Conservation (phyloP, 2,888 invertebrate genomes). For the Tiliacea citrago region DNA sequence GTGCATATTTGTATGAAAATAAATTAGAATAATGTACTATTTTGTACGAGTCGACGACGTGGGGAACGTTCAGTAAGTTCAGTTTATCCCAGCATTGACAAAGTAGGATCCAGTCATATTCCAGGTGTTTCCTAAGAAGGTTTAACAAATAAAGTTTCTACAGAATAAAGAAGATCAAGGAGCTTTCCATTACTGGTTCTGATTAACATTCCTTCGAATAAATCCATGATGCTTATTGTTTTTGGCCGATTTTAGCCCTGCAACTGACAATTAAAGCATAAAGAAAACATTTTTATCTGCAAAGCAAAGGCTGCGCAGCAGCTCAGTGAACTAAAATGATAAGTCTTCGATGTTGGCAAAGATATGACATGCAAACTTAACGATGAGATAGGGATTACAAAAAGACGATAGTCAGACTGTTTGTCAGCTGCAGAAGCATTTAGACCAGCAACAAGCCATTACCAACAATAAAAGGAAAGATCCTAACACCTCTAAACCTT, state of each 20-base stretch:
- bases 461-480: background rate
- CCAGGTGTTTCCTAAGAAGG: background rate
- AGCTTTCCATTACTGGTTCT: too few relatives aligned
- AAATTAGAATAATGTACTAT: background rate
- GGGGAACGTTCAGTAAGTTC: background rate
- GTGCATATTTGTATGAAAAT: background rate
- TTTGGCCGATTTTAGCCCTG: background rate
- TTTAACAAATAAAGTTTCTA: too few relatives aligned
- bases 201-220: too few relatives aligned
- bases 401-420: background rate
- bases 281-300: background rate
- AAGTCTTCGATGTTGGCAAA: background rate
- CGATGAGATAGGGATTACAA: background rate
- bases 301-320: background rate
- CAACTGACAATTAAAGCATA: too few relatives aligned
- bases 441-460: background rate
- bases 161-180: too few relatives aligned
- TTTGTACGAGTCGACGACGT: background rate
- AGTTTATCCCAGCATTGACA: background rate
- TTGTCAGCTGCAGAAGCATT: background rate
- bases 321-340: background rate
- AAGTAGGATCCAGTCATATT: background rate
- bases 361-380: background rate
- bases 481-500: conserved; percentile 1
- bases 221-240: too few relatives aligned